Conservation (phyloP, 1,140 invertebrate genomes). For the Harpegnathos saltator region DNA sequence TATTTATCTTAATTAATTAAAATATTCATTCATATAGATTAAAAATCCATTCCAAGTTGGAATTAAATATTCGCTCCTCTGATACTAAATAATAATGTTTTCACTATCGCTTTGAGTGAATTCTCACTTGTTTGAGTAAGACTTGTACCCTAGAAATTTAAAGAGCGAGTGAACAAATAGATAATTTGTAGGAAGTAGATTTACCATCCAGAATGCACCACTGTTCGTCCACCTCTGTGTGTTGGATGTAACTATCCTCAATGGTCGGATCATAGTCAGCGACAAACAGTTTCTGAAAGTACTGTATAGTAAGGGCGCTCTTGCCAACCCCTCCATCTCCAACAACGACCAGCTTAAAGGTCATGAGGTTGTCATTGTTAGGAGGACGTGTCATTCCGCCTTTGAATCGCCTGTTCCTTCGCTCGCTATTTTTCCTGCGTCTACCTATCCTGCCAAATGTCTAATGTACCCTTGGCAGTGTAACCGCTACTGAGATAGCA, state of each 20-base stretch:
- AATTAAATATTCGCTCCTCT: no score
- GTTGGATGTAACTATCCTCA: constrained; percentile 96
- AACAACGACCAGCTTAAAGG: constrained; percentile 95
- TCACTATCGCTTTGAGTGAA: no score
- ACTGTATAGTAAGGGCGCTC: constrained; percentile 96
- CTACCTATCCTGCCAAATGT: constrained; percentile 79
- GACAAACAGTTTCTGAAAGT: constrained; percentile 94
- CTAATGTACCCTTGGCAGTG: constrained; percentile 59
- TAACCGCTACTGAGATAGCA: constrained; percentile 34
- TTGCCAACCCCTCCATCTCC: constrained; percentile 96
- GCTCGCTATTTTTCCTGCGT: constrained; percentile 75
- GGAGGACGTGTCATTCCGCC: constrained; percentile 89
- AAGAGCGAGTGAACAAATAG: no score
- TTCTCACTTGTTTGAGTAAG: no score
- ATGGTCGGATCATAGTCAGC: constrained; percentile 97
- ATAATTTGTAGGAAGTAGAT: no score
- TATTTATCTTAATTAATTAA: no score
- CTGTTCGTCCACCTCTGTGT: constrained; percentile 96
- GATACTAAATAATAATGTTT: no score
- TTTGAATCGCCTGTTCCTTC: constrained; percentile 74
- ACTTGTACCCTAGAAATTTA: no score
- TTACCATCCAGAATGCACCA: constrained; percentile 97
- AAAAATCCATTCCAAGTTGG: no score
- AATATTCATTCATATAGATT: no score
- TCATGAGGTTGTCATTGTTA: constrained; percentile 93